Evolutionary conservation across 2,888 invertebrate genomes (phyloP), one percentile per base, ranked within the genome.

Genomic region (Tigriopus californicus): DNA sequence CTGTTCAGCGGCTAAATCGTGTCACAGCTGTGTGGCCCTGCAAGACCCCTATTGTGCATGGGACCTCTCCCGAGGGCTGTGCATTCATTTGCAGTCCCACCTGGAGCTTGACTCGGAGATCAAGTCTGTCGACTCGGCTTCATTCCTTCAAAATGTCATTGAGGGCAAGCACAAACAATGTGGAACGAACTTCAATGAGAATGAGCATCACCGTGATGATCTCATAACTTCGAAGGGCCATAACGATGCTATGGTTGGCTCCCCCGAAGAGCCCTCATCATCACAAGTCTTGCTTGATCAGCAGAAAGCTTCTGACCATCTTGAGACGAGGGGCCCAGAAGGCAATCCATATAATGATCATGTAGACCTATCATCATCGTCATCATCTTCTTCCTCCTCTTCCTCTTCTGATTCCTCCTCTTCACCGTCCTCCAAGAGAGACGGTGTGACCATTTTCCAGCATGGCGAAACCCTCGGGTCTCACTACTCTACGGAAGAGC

Each of bases 11-110:
- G 73, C 77, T 54, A 77, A 76, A 66, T 62, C 63, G 10, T 85
- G 74, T 74, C 80, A 83, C 63, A 81, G 83, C 65, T 98, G 97
- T 71, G 81, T 97, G 3, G 80, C 81, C 41, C 75, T 94, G 61
- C 90, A 92, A 75, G 97, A 98, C 75, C 97, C 97, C 0, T 91
- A 95, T 70, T 98, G 97, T 72, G 91, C 91, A 20, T 98, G 95
- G 95, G 86, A 90, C 70, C 79, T 81, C 77, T 47, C 74, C 75
- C 3, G 20, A 20, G 22, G 40, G 6, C 53, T 13, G 53, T 49
- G 58, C 15, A n/a, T 25, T 6, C 33, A 33, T 33, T 33, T 33
- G 8, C 33, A 33, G 33, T 40, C 41, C 22, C 33, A 2, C 57
- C 60, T 8, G 58, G 62, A 13, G 12, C 20, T 33, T 5, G 33